Conservation (phyloP, 2,797 vertebrate species). For the Gymnothorax reevesii region DNA sequence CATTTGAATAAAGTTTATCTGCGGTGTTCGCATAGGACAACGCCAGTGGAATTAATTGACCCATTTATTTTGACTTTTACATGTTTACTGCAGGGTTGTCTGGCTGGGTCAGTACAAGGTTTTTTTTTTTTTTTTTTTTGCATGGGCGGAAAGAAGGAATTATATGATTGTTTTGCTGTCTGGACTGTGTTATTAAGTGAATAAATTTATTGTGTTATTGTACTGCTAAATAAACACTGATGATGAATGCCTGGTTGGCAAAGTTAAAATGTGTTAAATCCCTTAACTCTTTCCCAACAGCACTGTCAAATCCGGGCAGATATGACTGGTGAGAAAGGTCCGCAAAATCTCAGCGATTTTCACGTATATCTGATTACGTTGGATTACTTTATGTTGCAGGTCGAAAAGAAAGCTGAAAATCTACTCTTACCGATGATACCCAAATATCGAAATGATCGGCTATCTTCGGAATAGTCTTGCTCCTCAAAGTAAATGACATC, state of each 20-base stretch:
- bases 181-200: constrained; percentile 39
- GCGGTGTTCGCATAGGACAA: constrained; percentile 22
- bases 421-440: no score
- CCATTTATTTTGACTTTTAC: constrained; percentile 41
- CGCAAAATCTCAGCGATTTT: no score
- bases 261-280: constrained; percentile 39
- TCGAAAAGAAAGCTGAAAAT: no score
- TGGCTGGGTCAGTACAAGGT: constrained; percentile 9
- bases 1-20: neutral
- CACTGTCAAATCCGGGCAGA: no score
- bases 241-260: constrained; percentile 38
- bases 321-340: no score
- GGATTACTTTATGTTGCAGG: no score
- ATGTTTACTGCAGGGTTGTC: constrained; percentile 28
- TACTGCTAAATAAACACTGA: constrained; percentile 40
- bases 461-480: no score
- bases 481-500: no score
- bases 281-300: constrained; percentile 8
- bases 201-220: constrained; percentile 44
- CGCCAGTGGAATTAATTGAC: constrained; percentile 29
- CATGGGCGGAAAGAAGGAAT: constrained; percentile 25
- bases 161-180: constrained; percentile 36
- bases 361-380: no score
- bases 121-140: constrained; percentile 20
- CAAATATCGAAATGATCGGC: no score